These are phyloP conservation scores for Saxidomus purpurata DNA, from an alignment of 1,140 invertebrate genomes.

Conservation along the genomic window DNA sequence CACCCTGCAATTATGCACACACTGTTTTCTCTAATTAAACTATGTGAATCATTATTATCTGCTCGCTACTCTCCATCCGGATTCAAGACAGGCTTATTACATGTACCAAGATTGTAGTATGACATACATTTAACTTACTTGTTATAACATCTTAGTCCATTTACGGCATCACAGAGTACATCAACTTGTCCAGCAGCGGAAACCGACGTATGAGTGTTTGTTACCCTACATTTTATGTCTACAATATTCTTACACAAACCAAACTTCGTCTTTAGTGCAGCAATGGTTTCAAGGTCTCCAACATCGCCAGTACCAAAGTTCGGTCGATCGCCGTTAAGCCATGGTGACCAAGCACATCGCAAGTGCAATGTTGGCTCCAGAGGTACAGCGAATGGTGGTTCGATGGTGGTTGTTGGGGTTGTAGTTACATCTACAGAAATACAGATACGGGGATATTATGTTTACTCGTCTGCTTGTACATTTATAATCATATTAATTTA, in stretches of 20 bases:
- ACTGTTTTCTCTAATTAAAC: no score
- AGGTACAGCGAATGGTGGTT: neutral
- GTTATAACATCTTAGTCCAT: constrained; percentile 85
- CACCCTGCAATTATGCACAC: no score
- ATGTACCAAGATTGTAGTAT: no score
- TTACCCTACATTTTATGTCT: constrained; percentile 92
- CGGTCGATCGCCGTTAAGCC: constrained; percentile 82
- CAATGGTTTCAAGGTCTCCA: constrained; percentile 82
- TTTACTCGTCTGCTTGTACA: no score
- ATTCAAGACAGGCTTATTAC: no score
- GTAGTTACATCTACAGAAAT: neutral
- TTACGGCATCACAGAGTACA: constrained; percentile 83
- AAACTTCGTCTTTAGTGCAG: constrained; percentile 75
- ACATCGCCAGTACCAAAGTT: constrained; percentile 64
- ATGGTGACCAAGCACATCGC: constrained; percentile 77
- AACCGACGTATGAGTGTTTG: constrained; percentile 88
- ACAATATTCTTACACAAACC: constrained; percentile 89
- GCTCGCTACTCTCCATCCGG: no score
- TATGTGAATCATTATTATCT: no score
- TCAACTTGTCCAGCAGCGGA: constrained; percentile 89
- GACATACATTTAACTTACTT: no score
- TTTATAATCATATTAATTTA: no score
- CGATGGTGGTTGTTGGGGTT: neutral
- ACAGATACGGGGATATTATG: no score
- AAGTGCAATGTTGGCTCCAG: constrained; percentile 40